phyloP scores from a whole-genome alignment of 2,797 vertebrate genomes.

The Erithacus rubecula region DNA sequence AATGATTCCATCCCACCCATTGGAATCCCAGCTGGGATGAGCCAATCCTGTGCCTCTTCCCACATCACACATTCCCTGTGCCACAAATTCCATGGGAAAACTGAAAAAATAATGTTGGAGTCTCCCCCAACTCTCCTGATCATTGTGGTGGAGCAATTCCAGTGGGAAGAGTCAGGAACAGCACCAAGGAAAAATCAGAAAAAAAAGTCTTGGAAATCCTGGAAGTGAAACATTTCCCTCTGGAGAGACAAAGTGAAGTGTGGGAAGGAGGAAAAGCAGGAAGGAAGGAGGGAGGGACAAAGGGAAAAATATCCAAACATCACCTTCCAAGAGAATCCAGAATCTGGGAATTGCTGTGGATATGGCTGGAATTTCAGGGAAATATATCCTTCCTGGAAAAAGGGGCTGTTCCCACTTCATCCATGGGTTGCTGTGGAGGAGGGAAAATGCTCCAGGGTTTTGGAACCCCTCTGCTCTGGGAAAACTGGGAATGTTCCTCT shows the following conservation, averaged over 20 bases:
- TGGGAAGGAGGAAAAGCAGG: neutral
- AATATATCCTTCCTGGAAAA: neutral
- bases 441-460: neutral
- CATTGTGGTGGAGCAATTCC: neutral
- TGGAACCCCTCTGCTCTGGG: neutral
- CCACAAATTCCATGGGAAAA: neutral
- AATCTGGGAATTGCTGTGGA: neutral
- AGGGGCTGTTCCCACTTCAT: neutral
- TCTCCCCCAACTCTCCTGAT: neutral
- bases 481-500: neutral
- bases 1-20: neutral
- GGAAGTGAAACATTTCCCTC: neutral
- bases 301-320: neutral
- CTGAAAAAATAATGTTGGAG: fast-evolving
- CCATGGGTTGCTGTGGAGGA: neutral
- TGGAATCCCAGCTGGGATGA: neutral
- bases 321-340: neutral
- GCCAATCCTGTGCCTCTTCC: neutral
- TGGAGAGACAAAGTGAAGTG: neutral
- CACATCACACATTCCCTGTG: neutral
- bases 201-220: neutral
- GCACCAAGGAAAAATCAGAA: neutral
- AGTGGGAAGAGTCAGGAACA: neutral
- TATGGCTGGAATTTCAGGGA: neutral
- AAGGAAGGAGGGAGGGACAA: neutral